phyloP scores from a whole-genome alignment of 1,140 invertebrate genomes.

The Euwallacea fornicatus region DNA sequence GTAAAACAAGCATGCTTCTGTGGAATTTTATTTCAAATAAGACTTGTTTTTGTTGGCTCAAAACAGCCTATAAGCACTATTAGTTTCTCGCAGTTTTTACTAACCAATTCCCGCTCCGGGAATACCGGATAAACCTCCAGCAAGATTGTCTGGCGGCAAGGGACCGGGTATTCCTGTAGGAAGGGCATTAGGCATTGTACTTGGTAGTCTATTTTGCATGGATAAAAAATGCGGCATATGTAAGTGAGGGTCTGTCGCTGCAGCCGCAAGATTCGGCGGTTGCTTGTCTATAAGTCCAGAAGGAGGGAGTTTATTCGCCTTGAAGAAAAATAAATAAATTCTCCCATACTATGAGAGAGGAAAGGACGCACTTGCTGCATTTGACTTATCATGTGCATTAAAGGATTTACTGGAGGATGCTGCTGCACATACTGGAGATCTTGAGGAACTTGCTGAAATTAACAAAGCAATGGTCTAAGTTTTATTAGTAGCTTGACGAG shows the following conservation, averaged over 20 bases:
- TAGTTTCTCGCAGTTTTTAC: neutral
- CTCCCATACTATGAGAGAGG: neutral
- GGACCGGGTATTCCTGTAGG: constrained; percentile 24
- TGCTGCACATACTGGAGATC: constrained; percentile 49
- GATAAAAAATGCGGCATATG: constrained; percentile 58
- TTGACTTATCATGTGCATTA: constrained; percentile 62
- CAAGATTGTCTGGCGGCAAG: constrained; percentile 38
- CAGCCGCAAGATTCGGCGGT: constrained; percentile 48
- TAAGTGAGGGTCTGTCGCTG: constrained; percentile 55
- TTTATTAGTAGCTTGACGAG: no score
- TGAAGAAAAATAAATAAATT: constrained; percentile 1
- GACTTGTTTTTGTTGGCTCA: no score
- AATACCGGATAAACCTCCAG: constrained; percentile 37
- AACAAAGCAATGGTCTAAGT: neutral
- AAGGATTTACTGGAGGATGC: constrained; percentile 55
- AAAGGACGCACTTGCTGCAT: constrained; percentile 58
- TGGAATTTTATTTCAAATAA: no score
- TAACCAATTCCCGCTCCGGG: constrained; percentile 19
- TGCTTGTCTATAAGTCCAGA: constrained; percentile 48
- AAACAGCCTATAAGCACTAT: no score
- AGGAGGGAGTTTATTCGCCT: constrained; percentile 55
- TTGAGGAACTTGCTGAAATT: constrained; percentile 42
- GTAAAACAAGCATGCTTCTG: no score
- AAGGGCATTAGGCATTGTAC: constrained; percentile 40
- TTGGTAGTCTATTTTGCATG: constrained; percentile 53